A percentile compares a stretch with the other conserved stretches of the same genome.
Evolutionary conservation across 2,888 invertebrate genomes (phyloP).

Genomic region (Catocala fraxini): DNA sequence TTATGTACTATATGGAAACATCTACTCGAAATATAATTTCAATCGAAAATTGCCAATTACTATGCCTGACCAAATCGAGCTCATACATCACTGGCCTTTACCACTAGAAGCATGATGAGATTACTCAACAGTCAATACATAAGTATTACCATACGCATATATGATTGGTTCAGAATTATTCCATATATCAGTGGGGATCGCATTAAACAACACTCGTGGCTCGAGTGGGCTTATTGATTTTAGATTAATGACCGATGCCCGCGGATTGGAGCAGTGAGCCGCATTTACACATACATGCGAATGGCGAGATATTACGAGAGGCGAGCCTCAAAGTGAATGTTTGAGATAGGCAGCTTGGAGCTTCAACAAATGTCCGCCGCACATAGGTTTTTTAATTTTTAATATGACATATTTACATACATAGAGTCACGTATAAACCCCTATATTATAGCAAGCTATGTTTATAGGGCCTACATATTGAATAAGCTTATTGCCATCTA

Average conservation of each 20-base stretch:
- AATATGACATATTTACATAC: too few species aligned
- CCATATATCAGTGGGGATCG: slow-evolving; percentile 28
- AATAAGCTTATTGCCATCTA: too few species aligned
- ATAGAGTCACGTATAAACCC: too few species aligned
- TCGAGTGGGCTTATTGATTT: slow-evolving; percentile 56
- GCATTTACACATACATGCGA: slow-evolving; percentile 2
- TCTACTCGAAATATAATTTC: not conserved
- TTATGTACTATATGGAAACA: too few species aligned
- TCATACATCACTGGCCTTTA: slow-evolving; percentile 1
- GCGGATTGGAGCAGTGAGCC: slow-evolving; percentile 18
- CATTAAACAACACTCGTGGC: slow-evolving; percentile 38
- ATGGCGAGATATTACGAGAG: not conserved
- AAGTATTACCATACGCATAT: not conserved
- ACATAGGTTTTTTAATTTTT: too few species aligned
- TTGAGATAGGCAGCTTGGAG: too few species aligned
- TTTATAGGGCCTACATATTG: too few species aligned
- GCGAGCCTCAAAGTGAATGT: not conserved
- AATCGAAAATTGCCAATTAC: slow-evolving; percentile 12
- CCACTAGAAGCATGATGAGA: slow-evolving; percentile 6
- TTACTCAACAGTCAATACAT: slow-evolving; percentile 4
- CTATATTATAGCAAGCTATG: too few species aligned
- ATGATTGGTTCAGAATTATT: slow-evolving; percentile 28
- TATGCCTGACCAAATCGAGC: slow-evolving; percentile 5
- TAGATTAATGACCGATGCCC: slow-evolving; percentile 56
- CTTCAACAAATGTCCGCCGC: too few species aligned